A percentile compares a stretch with the other conserved stretches of the same genome.
Conservation (phyloP, 2,113 vertebrate genomes). For the Zosterops hypoxanthus region DNA sequence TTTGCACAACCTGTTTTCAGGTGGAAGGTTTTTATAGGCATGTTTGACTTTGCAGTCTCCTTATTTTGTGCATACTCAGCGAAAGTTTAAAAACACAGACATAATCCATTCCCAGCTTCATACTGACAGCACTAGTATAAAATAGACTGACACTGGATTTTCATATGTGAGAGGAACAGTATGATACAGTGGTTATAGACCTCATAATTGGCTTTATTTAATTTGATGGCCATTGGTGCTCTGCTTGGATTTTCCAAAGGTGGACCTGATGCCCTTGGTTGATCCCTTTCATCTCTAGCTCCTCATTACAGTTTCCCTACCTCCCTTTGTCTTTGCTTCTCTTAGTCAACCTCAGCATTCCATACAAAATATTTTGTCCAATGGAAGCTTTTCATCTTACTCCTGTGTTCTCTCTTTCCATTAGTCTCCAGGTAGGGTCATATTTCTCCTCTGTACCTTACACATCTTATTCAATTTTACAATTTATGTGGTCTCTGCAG, state of each 20-base stretch:
- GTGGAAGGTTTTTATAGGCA: background rate
- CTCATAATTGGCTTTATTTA: background rate
- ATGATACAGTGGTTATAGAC: background rate
- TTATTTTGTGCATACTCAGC: background rate
- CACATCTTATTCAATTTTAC: background rate
- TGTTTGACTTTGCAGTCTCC: background rate
- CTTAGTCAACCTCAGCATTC: background rate
- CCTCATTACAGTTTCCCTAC: background rate
- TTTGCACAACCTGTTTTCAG: background rate
- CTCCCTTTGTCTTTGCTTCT: background rate
- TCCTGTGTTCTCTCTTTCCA: background rate
- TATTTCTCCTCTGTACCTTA: background rate
- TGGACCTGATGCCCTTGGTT: background rate
- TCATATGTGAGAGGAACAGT: background rate
- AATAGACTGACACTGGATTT: background rate
- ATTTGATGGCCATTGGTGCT: background rate
- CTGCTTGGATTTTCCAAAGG: background rate
- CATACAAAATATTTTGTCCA: background rate
- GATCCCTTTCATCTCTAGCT: background rate
- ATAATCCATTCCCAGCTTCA: background rate
- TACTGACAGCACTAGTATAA: background rate
- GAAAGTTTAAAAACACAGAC: background rate
- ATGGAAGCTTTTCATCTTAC: background rate
- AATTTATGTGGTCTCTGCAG: background rate
- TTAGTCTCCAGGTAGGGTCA: background rate